Conservation (phyloP, 2,797 vertebrate genomes). For the Petrocephalus sullivani region DNA sequence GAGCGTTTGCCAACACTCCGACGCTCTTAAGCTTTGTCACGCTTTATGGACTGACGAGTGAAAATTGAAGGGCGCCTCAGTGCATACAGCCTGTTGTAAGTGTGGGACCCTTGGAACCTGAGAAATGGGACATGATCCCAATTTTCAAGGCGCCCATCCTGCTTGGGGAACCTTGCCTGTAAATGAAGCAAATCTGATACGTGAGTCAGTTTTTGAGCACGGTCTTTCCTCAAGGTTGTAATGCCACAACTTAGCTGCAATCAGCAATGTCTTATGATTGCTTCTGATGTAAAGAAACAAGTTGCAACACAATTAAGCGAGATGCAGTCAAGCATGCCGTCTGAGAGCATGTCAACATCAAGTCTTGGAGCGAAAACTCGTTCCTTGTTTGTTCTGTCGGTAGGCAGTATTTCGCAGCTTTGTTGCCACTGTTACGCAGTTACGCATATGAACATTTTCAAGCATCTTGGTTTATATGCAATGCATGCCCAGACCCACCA, state of each 20-base stretch:
- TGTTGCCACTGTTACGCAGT: neutral
- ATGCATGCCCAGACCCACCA: neutral
- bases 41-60: neutral
- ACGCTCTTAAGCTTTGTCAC: constrained; percentile 11
- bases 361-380: neutral
- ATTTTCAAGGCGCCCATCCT: neutral
- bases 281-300: neutral
- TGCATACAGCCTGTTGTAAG: neutral
- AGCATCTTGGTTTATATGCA: neutral
- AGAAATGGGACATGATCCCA: neutral
- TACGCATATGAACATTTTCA: neutral
- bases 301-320: neutral
- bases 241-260: neutral
- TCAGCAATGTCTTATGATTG: neutral
- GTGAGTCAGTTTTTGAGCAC: neutral
- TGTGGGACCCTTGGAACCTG: neutral
- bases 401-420: neutral
- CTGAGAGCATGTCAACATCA: neutral
- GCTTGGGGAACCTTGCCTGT: neutral
- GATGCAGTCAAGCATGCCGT: neutral
- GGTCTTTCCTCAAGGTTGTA: neutral
- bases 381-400: neutral
- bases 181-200: neutral
- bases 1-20: constrained; percentile 4
- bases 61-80: neutral